These are phyloP conservation scores for Drosophila lowei DNA, from an alignment of 1,140 invertebrate genomes.

Conservation along the genomic window DNA sequence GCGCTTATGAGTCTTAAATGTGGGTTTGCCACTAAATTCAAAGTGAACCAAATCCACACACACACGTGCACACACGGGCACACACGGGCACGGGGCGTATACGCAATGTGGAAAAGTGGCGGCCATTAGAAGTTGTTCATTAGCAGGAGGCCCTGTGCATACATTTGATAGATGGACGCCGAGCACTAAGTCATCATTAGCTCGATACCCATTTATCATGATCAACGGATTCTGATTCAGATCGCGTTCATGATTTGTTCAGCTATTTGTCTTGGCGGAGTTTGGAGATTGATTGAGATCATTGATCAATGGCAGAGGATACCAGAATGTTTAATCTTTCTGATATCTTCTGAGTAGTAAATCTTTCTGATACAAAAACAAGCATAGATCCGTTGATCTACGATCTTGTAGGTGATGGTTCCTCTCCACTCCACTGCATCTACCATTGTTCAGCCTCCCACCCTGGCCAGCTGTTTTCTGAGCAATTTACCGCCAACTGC, in stretches of 20 bases:
- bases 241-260: slow-evolving; percentile 8
- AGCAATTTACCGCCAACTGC: slow-evolving; percentile 24
- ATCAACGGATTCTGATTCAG: background rate
- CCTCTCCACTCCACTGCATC: no score
- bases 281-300: slow-evolving; percentile 33
- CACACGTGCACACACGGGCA: no score
- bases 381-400: slow-evolving; percentile 19
- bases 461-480: background rate
- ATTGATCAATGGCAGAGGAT: slow-evolving; percentile 17
- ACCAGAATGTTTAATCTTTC: no score
- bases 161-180: slow-evolving; percentile 34
- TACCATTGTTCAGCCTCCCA: background rate
- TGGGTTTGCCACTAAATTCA: slow-evolving; percentile 44
- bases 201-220: slow-evolving; percentile 10
- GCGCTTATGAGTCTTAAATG: slow-evolving; percentile 67
- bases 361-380: slow-evolving; percentile 11
- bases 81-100: slow-evolving; percentile 33
- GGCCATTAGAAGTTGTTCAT: slow-evolving; percentile 12
- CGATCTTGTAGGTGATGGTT: no score
- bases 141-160: slow-evolving; percentile 25
- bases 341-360: background rate
- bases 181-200: slow-evolving; percentile 40
- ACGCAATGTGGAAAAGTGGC: slow-evolving; percentile 31
- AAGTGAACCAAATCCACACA: no score
- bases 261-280: slow-evolving; percentile 30